Evolutionary conservation across 2,888 invertebrate species (phyloP).

Genomic region (Gibbula magus): DNA sequence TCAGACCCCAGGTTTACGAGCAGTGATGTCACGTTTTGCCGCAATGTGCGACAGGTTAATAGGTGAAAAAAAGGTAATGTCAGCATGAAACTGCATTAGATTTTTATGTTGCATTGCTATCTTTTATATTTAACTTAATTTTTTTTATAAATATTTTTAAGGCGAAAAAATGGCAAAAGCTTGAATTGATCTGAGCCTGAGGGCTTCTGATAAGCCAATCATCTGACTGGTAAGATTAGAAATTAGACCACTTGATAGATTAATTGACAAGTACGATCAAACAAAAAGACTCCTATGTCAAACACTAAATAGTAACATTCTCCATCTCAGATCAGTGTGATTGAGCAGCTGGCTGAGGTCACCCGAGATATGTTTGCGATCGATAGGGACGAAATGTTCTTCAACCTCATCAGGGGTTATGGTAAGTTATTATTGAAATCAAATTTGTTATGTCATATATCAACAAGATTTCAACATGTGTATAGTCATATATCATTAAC

Average conservation of each 20-base stretch:
- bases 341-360: slow-evolving; percentile 86
- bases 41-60: slow-evolving; percentile 35
- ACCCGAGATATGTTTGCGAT: slow-evolving; percentile 86
- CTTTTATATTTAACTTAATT: background rate
- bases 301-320: slow-evolving; percentile 3
- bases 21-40: slow-evolving; percentile 77
- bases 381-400: slow-evolving; percentile 85
- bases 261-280: no score
- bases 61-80: slow-evolving; percentile 28
- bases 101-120: background rate
- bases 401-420: slow-evolving; percentile 85
- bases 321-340: slow-evolving; percentile 78
- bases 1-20: slow-evolving; percentile 86
- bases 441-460: background rate
- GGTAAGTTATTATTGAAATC: slow-evolving; percentile 69
- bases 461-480: no score
- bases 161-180: no score
- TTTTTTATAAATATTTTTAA: no score
- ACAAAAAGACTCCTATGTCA: no score
- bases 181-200: no score
- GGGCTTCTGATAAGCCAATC: no score
- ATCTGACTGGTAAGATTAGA: no score
- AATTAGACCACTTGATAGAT: no score
- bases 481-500: no score
- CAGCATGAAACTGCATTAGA: no score